Percentiles rank a stretch among this genome's conserved stretches.
These are phyloP conservation scores for Cisticola juncidis DNA, from an alignment of 2,113 vertebrate genomes.

Conservation along the genomic window DNA sequence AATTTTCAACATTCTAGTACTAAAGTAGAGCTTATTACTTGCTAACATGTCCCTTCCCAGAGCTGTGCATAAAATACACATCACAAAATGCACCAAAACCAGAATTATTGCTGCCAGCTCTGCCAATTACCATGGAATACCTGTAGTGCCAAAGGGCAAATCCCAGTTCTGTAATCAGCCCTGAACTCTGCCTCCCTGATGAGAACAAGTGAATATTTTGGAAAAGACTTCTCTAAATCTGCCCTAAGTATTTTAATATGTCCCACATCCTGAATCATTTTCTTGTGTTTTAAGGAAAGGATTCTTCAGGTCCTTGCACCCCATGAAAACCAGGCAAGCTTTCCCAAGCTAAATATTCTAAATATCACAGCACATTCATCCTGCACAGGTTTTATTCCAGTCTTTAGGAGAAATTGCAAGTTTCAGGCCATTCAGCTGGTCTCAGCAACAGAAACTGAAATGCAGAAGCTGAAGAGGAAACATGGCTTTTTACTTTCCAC, in stretches of 20 bases:
- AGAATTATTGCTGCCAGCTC: neutral
- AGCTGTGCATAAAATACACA: neutral
- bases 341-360: neutral
- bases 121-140: neutral
- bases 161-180: neutral
- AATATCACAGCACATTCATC: neutral
- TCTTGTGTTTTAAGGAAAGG: neutral
- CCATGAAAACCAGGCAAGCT: neutral
- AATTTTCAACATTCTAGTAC: slow-evolving; percentile 13
- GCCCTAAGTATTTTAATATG: neutral
- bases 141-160: neutral
- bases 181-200: neutral
- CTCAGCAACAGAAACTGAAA: neutral
- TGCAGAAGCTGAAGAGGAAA: neutral
- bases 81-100: neutral
- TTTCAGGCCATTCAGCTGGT: neutral
- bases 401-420: neutral
- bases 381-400: neutral
- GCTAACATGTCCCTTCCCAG: neutral
- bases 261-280: neutral
- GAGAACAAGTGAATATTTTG: neutral
- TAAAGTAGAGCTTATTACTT: slow-evolving; percentile 14
- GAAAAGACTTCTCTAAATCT: neutral
- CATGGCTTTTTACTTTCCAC: neutral
- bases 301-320: neutral